These are phyloP conservation scores for Astropecten irregularis DNA, from an alignment of 53 echinoderm and acorn worm genomes.

Conservation along the genomic window DNA sequence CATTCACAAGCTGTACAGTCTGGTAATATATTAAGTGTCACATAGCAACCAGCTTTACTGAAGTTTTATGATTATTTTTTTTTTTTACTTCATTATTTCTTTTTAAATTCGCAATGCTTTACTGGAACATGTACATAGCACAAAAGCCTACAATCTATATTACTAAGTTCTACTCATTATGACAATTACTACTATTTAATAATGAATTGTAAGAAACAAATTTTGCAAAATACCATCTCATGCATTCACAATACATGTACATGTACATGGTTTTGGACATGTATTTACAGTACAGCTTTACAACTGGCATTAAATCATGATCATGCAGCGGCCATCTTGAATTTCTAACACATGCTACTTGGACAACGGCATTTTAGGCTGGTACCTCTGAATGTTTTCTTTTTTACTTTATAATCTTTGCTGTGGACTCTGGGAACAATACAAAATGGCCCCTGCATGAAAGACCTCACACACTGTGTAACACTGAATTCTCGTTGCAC, in stretches of 20 bases:
- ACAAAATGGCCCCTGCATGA: constrained; percentile 21
- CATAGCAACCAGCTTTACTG: neutral
- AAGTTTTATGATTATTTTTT: too few relatives aligned
- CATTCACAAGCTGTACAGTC: constrained; percentile 21
- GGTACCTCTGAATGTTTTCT: neutral
- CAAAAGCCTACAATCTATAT: constrained; percentile 1
- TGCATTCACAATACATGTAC: neutral
- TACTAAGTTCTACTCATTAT: neutral
- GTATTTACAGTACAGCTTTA: neutral
- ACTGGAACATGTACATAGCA: constrained; percentile 16
- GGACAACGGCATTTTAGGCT: neutral
- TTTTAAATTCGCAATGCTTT: neutral
- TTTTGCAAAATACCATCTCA: constrained; percentile 4
- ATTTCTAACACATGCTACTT: neutral
- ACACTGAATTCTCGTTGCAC: neutral
- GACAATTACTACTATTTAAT: neutral
- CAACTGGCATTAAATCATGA: neutral
- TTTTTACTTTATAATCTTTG: neutral
- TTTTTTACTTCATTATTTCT: too few relatives aligned
- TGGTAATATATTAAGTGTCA: neutral
- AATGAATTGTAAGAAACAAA: constrained; percentile 16
- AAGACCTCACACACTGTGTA: neutral
- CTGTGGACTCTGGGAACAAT: neutral
- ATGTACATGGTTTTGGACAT: neutral
- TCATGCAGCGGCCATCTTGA: neutral